Conservation (phyloP, 2,888 invertebrate species). For the Chalcosyrphus nemorum region DNA sequence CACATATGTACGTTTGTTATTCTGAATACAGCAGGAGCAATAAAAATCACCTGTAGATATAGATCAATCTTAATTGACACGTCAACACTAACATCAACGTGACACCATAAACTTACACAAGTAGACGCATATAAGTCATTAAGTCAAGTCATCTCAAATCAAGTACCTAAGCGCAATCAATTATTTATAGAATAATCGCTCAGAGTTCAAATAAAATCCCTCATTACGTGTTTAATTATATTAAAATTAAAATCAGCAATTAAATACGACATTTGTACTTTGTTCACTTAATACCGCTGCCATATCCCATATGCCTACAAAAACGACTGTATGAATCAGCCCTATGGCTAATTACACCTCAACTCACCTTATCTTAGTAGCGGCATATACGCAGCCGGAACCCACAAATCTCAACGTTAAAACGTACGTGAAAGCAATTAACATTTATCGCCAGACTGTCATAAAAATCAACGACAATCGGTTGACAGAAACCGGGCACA, state of each 20-base stretch:
- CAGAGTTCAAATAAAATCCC: conserved; percentile 35
- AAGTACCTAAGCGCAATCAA: not conserved
- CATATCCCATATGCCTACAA: not conserved
- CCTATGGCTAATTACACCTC: conserved; percentile 13
- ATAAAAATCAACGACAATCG: conserved; percentile 39
- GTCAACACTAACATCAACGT: not conserved
- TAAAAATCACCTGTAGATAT: too few species aligned
- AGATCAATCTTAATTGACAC: not conserved
- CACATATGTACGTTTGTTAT: too few species aligned
- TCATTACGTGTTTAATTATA: conserved; percentile 32
- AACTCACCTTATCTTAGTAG: not conserved
- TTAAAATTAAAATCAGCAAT: conserved; percentile 10
- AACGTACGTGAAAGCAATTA: conserved; percentile 32
- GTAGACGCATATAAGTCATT: too few species aligned
- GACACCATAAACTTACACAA: not conserved
- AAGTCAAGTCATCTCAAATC: not conserved
- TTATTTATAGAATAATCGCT: conserved; percentile 13
- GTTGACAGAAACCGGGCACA: conserved; percentile 23
- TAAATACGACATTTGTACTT: not conserved
- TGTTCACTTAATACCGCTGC: not conserved
- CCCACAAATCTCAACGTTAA: conserved; percentile 12
- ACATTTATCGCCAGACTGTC: conserved; percentile 20
- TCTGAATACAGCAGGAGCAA: too few species aligned
- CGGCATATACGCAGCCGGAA: conserved; percentile 27
- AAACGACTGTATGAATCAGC: conserved; percentile 22